Conservation (phyloP, 2,888 invertebrate genomes). For the Parasteatoda lunata region DNA sequence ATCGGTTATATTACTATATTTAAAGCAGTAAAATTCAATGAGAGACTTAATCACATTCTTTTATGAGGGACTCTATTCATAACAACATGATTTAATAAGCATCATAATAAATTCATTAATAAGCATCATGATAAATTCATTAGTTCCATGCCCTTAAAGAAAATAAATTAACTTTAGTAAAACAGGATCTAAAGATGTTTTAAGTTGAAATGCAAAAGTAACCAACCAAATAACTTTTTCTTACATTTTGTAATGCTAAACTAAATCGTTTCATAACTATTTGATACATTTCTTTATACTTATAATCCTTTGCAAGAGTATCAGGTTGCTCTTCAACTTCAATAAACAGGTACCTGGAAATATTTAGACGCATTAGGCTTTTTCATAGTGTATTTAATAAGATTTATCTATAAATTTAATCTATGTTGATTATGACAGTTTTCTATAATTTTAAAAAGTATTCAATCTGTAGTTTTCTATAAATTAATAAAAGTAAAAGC, state of each 20-base stretch:
- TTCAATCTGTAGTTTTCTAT: too few relatives aligned
- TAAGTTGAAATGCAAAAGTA: too few relatives aligned
- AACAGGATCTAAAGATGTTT: too few relatives aligned
- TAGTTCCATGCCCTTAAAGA: background rate
- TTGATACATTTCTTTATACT: slow-evolving; percentile 86
- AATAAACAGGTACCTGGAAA: slow-evolving; percentile 83
- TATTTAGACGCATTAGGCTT: background rate
- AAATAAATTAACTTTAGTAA: background rate
- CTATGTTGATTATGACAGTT: background rate
- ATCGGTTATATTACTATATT: too few relatives aligned
- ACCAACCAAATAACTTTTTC: background rate
- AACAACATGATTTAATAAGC: background rate
- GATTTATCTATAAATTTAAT: too few relatives aligned
- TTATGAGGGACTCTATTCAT: too few relatives aligned
- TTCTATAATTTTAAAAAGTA: background rate
- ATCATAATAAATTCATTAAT: background rate
- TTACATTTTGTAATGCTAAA: slow-evolving; percentile 78
- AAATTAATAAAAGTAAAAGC: background rate
- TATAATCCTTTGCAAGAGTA: slow-evolving; percentile 79
- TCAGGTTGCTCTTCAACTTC: slow-evolving; percentile 92
- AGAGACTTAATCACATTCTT: too few relatives aligned
- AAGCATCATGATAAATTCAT: background rate
- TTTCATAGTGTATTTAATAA: too few relatives aligned
- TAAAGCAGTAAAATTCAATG: too few relatives aligned
- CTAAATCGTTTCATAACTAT: slow-evolving; percentile 91